Evolutionary conservation across 2,888 invertebrate genomes (phyloP), one percentile per base, ranked within the genome.

Genomic region (Trichopoda pennipes): DNA sequence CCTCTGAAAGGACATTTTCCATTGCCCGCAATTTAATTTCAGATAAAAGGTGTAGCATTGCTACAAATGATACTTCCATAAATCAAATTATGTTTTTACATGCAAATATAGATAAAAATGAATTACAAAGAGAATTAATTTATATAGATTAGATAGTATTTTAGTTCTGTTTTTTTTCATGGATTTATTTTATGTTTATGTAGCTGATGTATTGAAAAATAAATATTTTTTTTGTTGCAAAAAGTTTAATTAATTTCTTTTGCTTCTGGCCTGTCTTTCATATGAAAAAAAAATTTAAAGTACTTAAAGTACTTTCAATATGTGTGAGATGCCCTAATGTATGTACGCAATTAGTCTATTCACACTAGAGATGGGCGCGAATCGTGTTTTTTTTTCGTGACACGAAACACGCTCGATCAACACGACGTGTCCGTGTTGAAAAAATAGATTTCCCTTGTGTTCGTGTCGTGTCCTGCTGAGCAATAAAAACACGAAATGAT

Each of bases 41-140:
- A 14, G 75, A 78, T 56, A 80, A 80, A 51, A 55, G 28, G 6
- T 28, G 28, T 28, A 28, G 28, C 28, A 28, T 28, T 28, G 28
- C 28, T 28, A 28, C 28, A 28, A 28, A 28, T 28, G 28, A 28
- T 28, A 28, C 28, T 6, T 28, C 28, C 28, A 28, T 28, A 63
- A 80, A 83, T 53, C 63, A 81, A 78, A 80, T 82, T 49, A 74
- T 83, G 28, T 28, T 28, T 51, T 64, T 84, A 53, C 74, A 80
- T 53, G 70, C 58, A 14, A 70, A 75, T n/a, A 64, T 63, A 55
- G 44, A 63, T 28, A 55, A 38, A 63, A 38, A 61, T 72, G 61
- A 60, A 17, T 51, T 72, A 51, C 60, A 60, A n/a, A n/a, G n/a
- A n/a, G n/a, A n/a, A n/a, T n/a, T n/a, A n/a, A n/a, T n/a, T n/a